Evolutionary conservation across 2,797 vertebrate species (phyloP).

Genomic region (Ciconia nigra): DNA sequence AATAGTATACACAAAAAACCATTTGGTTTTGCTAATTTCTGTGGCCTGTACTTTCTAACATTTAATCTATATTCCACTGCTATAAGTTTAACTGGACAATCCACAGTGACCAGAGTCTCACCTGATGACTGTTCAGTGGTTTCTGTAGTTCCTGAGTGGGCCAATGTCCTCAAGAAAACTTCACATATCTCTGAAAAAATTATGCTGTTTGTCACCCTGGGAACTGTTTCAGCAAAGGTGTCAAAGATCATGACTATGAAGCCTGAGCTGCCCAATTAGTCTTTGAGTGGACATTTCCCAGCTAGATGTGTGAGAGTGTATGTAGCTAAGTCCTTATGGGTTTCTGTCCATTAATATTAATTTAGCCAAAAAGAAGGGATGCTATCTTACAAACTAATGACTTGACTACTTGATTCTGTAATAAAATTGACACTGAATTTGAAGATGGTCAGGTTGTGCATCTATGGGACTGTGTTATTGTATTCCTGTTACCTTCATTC

Average conservation of each 20-base stretch:
- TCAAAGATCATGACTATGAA: not conserved
- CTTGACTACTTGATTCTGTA: not conserved
- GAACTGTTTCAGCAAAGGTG: not conserved
- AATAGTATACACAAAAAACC: rapidly evolving
- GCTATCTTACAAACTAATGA: not conserved
- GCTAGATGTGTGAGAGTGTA: not conserved
- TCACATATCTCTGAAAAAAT: not conserved
- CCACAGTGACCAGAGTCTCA: not conserved
- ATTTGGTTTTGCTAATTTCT: not conserved
- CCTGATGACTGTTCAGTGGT: not conserved
- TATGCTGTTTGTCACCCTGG: not conserved
- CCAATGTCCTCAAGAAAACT: not conserved
- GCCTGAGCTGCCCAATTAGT: not conserved
- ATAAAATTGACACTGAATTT: not conserved
- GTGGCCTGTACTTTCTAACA: not conserved
- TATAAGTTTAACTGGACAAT: not conserved
- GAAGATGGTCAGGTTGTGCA: not conserved
- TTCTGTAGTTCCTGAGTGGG: not conserved
- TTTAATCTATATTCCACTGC: not conserved
- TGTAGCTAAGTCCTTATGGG: not conserved
- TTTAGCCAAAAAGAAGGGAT: not conserved
- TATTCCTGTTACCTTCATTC: not conserved
- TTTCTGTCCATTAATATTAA: not conserved
- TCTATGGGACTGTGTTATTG: not conserved
- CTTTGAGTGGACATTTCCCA: not conserved